These are phyloP conservation scores for Julus scandinavius DNA, from an alignment of 2,888 invertebrate species.

Conservation along the genomic window DNA sequence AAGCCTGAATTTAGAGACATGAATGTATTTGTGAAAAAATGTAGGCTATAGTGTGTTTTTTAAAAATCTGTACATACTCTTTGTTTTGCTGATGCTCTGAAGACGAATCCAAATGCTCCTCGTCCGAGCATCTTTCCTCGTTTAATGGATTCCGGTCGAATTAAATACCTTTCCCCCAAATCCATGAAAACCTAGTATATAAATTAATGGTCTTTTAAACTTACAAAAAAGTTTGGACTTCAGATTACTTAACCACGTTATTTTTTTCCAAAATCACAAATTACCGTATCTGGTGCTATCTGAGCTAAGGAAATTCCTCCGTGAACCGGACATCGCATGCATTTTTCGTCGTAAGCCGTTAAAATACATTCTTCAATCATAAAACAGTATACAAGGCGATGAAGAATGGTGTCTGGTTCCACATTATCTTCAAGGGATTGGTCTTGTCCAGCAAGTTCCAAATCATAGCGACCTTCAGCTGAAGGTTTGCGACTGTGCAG, in stretches of 20 bases:
- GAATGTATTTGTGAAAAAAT: not conserved
- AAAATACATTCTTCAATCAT: conserved; percentile 97
- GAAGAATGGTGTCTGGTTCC: conserved; percentile 31
- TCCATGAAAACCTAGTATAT: conserved; percentile 80
- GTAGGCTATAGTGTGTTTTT: too few relatives aligned
- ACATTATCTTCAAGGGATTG: conserved; percentile 46
- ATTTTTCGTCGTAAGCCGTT: conserved; percentile 79
- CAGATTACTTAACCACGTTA: not conserved
- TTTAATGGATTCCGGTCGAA: conserved; percentile 83
- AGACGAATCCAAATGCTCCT: conserved; percentile 99
- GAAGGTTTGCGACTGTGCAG: conserved; percentile 75
- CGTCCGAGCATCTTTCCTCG: conserved; percentile 79
- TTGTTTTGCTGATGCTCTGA: conserved; percentile 75
- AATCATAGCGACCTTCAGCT: conserved; percentile 76
- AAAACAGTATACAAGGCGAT: conserved; percentile 76
- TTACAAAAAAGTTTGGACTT: not conserved
- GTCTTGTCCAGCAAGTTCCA: conserved; percentile 58
- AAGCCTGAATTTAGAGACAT: conserved; percentile 67
- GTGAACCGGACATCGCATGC: conserved; percentile 83
- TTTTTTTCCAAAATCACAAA: conserved; percentile 61
- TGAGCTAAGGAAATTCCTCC: conserved; percentile 78
- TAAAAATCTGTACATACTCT: conserved; percentile 57
- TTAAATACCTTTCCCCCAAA: conserved; percentile 81
- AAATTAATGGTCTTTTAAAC: conserved; percentile 13
- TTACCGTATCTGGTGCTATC: conserved; percentile 92